A percentile compares a stretch with the other conserved stretches of the same genome.
Conservation (phyloP, 2,888 invertebrate species). For the Harmothoe impar region DNA sequence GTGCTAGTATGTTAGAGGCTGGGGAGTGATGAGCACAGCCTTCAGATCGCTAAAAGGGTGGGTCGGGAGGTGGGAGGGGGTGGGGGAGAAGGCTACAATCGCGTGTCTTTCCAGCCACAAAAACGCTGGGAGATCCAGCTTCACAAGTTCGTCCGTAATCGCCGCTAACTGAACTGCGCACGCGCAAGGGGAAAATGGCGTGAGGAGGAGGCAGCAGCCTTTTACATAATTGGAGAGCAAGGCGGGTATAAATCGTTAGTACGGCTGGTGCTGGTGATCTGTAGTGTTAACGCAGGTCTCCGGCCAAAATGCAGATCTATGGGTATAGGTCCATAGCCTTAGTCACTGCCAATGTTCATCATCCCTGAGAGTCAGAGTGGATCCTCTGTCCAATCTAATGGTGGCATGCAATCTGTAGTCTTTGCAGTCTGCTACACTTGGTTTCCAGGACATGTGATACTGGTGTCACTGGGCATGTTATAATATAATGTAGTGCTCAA, state of each 20-base stretch:
- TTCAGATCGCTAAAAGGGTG: background rate
- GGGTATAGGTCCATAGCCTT: no score
- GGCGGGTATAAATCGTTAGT: constrained; percentile 9
- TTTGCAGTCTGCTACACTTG: no score
- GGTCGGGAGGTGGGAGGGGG: background rate
- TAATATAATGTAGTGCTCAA: no score
- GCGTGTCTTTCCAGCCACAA: constrained; percentile 20
- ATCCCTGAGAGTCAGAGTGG: no score
- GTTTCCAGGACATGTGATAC: no score
- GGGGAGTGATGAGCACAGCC: background rate
- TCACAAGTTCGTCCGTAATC: constrained; percentile 55
- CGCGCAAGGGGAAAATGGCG: constrained; percentile 37
- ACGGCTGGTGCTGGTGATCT: background rate
- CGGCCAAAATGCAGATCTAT: no score
- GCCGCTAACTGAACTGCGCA: constrained; percentile 55
- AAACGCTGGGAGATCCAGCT: constrained; percentile 38
- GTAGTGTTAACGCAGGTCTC: background rate
- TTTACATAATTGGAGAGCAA: constrained; percentile 49
- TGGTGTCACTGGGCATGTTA: no score
- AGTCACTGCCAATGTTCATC: no score
- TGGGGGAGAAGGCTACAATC: background rate
- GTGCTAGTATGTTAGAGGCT: no score
- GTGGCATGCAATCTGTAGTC: no score
- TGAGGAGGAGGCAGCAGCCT: constrained; percentile 1
- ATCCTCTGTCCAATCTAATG: no score